phyloP scores from a whole-genome alignment of 2,888 invertebrate species.

The Rhagonycha lutea region DNA sequence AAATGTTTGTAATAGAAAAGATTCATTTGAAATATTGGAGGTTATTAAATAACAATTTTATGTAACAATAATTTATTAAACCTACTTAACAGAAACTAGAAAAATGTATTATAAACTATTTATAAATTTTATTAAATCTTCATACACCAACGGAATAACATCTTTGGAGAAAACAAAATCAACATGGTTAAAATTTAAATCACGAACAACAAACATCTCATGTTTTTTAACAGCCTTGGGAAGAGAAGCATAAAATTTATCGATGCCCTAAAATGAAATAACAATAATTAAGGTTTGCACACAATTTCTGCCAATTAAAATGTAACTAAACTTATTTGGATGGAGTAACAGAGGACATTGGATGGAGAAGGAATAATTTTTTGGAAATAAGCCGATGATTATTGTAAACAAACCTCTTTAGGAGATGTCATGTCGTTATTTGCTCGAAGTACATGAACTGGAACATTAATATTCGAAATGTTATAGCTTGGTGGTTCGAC shows the following conservation, averaged over 20 bases:
- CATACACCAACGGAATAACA: background rate
- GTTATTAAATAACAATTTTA: background rate
- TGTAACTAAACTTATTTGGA: too few relatives aligned
- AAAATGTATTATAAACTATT: background rate
- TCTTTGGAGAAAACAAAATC: background rate
- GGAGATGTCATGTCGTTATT: constrained; percentile 66
- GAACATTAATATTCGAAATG: constrained; percentile 62
- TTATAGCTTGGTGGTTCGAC: constrained; percentile 63
- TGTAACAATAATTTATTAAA: constrained; percentile 1
- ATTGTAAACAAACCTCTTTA: constrained; percentile 52
- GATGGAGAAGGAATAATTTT: background rate
- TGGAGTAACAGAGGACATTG: background rate
- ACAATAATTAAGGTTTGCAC: background rate
- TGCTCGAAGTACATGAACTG: constrained; percentile 65
- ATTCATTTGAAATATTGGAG: too few relatives aligned
- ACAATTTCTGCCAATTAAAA: background rate
- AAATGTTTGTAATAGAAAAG: too few relatives aligned
- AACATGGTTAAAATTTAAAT: background rate
- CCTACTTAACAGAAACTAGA: background rate
- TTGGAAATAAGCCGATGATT: background rate
- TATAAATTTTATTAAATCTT: background rate
- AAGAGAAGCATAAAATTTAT: background rate
- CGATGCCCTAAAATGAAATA: background rate
- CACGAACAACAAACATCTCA: background rate
- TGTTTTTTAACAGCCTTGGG: background rate